Percentiles rank a stretch among this genome's conserved stretches.
phyloP scores from a whole-genome alignment of 2,888 invertebrate genomes.

The Prenolepis imparis region DNA sequence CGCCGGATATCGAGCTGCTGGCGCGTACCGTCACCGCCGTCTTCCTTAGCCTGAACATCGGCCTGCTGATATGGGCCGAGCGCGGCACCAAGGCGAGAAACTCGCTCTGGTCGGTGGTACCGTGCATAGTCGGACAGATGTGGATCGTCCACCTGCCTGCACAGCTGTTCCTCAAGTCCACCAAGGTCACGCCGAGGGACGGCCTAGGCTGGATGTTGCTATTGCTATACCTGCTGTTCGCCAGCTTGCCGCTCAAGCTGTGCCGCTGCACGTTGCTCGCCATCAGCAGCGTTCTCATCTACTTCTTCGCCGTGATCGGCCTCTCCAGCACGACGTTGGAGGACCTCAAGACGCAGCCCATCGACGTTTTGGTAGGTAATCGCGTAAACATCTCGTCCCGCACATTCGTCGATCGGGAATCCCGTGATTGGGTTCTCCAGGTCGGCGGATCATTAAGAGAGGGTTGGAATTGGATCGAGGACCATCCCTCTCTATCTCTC shows the following conservation, averaged over 20 bases:
- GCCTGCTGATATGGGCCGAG: conserved; percentile 83
- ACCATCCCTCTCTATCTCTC: not conserved
- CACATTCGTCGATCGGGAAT: not conserved
- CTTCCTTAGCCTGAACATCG: conserved; percentile 83
- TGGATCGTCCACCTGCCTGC: conserved; percentile 89
- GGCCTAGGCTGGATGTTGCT: conserved; percentile 91
- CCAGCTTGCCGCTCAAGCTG: conserved; percentile 91
- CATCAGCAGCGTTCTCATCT: conserved; percentile 88
- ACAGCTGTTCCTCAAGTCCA: conserved; percentile 89
- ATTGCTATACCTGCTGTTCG: conserved; percentile 91
- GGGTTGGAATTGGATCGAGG: not conserved
- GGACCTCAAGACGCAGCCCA: conserved; percentile 82
- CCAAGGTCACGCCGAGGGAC: conserved; percentile 89
- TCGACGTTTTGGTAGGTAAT: conserved; percentile 82
- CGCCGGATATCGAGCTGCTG: conserved; percentile 85
- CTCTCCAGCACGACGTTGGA: conserved; percentile 86
- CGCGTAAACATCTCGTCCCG: not conserved
- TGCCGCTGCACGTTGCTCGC: conserved; percentile 89
- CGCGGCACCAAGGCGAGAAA: conserved; percentile 81
- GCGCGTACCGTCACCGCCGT: conserved; percentile 82
- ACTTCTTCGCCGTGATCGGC: conserved; percentile 88
- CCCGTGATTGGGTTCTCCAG: not conserved
- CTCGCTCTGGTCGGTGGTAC: conserved; percentile 87
- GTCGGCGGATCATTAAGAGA: not conserved
- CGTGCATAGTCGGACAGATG: conserved; percentile 90